Conservation (phyloP, 2,113 vertebrate genomes). For the Mirounga angustirostris region DNA sequence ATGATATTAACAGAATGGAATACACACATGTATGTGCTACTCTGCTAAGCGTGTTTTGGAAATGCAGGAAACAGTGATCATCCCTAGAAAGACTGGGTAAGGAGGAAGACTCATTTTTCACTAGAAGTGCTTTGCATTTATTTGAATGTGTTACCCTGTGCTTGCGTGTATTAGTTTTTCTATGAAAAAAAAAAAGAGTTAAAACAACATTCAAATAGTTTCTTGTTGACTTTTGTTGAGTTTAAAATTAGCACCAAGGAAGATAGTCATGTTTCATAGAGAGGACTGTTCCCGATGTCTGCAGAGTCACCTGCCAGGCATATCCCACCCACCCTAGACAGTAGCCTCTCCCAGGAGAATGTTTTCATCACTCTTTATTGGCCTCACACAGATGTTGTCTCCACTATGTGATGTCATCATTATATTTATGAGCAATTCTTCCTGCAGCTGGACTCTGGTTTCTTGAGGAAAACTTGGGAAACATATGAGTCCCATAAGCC, state of each 20-base stretch:
- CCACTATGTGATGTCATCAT: not conserved
- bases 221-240: not conserved
- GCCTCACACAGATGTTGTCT: not conserved
- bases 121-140: not conserved
- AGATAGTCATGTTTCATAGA: not conserved
- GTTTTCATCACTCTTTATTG: not conserved
- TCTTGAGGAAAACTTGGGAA: not conserved
- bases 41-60: not conserved
- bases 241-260: not conserved
- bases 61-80: not conserved
- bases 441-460: not conserved
- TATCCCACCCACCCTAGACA: not conserved
- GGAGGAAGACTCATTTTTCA: not conserved
- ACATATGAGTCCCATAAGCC: not conserved
- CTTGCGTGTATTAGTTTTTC: not conserved
- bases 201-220: not conserved
- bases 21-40: not conserved
- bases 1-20: not conserved
- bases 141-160: not conserved
- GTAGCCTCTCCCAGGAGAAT: not conserved
- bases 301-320: not conserved
- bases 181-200: not conserved
- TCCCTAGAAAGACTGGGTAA: not conserved
- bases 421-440: not conserved
- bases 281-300: not conserved